Base-by-base conservation (phyloP, 2,888 invertebrate genomes). In the Scaptomyza parva region DNA sequence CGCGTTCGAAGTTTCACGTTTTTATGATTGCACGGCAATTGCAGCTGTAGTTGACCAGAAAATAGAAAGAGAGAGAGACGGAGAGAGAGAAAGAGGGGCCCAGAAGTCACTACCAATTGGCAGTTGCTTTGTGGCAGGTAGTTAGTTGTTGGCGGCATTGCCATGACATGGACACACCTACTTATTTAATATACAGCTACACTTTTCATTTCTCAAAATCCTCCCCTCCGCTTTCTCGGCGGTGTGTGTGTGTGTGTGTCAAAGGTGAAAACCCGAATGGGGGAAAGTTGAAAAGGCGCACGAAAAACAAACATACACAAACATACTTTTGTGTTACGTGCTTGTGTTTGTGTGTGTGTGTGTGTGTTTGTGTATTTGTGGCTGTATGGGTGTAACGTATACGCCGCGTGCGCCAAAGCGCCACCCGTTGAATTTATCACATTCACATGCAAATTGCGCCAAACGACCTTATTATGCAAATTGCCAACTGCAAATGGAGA, bases 381-480 rank as follows among this genome's bases (percentile, higher is more conserved):
- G 30, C 20, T 51, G 65, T 44, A 62, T 33, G 52, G 43, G 53
- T 62, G 84, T 82, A 73, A 77, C 70, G 79, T 79, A 75, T 77
- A 73, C 77, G 66, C 70, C 66, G 70, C 73, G 77, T 73, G 70
- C 26, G 57, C 41, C 71, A 50, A 28, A 35, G 39, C 44, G 58
- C 53, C 61, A 66, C 55, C 79, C 75, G 73, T 81, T 84, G 83
- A 90, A 88, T 90, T 90, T 90, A 90, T 90, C 88, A 88, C 89
- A 90, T 91, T 89, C 90, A 86, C 89, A 91, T 91, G 90, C 89
- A 91, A 91, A 91, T 91, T 90, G 91, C 82, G 89, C 91, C 89
- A 91, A 91, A 91, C 90, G 90, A 90, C 90, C 91, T 91, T 91
- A 91, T 91, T 91, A 91, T 91, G 90, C 91, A 91, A 91, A 91